phyloP scores from a whole-genome alignment of 1,140 invertebrate species.

The Megalonaias nervosa region DNA sequence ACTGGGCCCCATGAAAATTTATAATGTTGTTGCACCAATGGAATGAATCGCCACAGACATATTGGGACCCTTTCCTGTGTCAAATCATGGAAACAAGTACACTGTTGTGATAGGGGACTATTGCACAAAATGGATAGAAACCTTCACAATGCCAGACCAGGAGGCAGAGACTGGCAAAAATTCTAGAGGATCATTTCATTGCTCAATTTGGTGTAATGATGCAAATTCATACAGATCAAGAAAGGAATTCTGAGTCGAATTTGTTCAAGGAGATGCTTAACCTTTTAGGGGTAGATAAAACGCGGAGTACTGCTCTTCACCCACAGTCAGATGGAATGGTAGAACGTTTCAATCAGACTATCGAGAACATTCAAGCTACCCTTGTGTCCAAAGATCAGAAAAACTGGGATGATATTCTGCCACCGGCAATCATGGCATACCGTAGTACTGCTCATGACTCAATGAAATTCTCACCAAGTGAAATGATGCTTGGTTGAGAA shows the following conservation, averaged over 20 bases:
- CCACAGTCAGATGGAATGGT: constrained; percentile 32
- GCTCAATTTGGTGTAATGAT: too few species aligned
- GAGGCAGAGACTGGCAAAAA: background rate
- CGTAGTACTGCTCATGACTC: too few species aligned
- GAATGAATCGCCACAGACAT: constrained; percentile 8
- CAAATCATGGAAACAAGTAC: constrained; percentile 38
- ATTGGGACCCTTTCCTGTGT: constrained; percentile 39
- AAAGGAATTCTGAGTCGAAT: too few species aligned
- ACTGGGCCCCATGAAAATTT: background rate
- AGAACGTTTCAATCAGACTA: constrained; percentile 38
- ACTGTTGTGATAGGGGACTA: constrained; percentile 46
- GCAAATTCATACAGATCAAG: too few species aligned
- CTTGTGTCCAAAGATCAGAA: too few species aligned
- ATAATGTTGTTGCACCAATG: background rate
- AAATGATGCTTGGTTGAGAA: too few species aligned
- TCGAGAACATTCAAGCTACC: constrained; percentile 14
- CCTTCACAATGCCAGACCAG: constrained; percentile 29
- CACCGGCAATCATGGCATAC: too few species aligned
- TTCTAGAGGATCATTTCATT: too few species aligned
- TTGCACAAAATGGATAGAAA: constrained; percentile 45
- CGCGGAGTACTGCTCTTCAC: constrained; percentile 29
- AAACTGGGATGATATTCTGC: constrained; percentile 30
- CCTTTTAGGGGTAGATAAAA: constrained; percentile 25
- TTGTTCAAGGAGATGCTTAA: constrained; percentile 30
- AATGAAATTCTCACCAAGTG: too few species aligned